Evolutionary conservation across 1,140 invertebrate species (phyloP).

Genomic region (Eumaeus atala): DNA sequence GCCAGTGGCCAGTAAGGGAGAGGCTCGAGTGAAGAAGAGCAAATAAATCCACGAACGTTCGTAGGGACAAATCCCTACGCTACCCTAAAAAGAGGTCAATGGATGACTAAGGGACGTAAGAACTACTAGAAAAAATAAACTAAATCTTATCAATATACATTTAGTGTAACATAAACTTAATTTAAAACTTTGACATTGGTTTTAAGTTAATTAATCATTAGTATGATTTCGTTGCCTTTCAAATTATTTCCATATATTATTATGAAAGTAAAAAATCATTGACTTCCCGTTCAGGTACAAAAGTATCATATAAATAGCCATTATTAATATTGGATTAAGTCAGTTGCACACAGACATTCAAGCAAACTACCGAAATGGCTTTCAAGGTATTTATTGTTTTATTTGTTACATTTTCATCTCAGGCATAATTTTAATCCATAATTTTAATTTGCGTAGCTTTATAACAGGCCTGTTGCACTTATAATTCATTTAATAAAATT

Average conservation of each 20-base stretch:
- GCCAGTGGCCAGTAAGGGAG: too few species aligned
- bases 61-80: too few species aligned
- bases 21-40: too few species aligned
- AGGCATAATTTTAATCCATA: too few species aligned
- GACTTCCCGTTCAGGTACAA: slow-evolving; percentile 9
- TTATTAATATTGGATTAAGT: neutral
- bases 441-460: too few species aligned
- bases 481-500: too few species aligned
- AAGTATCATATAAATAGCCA: slow-evolving; percentile 8
- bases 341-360: slow-evolving; percentile 8
- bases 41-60: too few species aligned
- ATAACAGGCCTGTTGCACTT: too few species aligned
- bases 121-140: too few species aligned
- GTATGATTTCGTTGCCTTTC: neutral
- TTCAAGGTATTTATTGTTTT: slow-evolving; percentile 7
- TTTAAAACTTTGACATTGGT: neutral
- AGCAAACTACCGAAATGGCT: slow-evolving; percentile 6
- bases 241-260: neutral
- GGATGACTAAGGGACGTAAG: too few species aligned
- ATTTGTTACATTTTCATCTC: neutral
- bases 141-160: too few species aligned
- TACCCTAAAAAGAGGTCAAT: too few species aligned
- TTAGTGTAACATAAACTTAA: neutral
- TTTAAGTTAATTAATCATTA: slow-evolving; percentile 1
- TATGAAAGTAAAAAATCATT: slow-evolving; percentile 4